Base-by-base conservation (phyloP, 2,113 vertebrate genomes). In the Petaurus breviceps region DNA sequence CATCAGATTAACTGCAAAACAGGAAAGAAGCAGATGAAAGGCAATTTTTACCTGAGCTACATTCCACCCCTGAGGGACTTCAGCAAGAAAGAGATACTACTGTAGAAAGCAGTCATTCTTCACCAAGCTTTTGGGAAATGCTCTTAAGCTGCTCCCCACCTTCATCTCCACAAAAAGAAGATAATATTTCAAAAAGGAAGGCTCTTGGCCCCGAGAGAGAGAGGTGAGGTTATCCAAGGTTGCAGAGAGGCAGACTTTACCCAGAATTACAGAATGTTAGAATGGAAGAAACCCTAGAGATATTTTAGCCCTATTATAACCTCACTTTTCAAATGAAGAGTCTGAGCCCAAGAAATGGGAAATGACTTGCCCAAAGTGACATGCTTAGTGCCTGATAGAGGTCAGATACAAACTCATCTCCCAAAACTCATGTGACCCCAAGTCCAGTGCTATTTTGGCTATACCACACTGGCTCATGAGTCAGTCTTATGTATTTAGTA, bases 1-100 rank as follows among this genome's bases (percentile, higher is more conserved):
- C 96, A 93, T 26, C 5, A 19, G 93, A 98, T 98, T 98, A 98
- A 97, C 96, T 97, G 95, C 92, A 94, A 98, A 98, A 94, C 94
- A 96, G 94, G 54, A 31, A 77, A 96, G 96, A 98, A 98, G 97
- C 94, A 96, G 93, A 98, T 95, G 96, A 98, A 97, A 98, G 96
- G 94, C 96, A 6, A 91, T 94, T 94, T 98, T 91, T 51, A 94
- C 92, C 92, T 96, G 93, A 97, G 97, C 94, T 96, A 95, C 96
- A 97, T 95, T n/a, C 92, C 96, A 53, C 52, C 52, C 4, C 55
- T 92, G 91, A 98, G 96, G 97, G 92, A 12, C 24, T 95, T n/a
- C 51, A 84, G 91, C 84, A 90, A 98, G 84, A 95, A 96, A 96
- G 95, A 77, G 50, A 92, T 93, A 51, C 28, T 96, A 43, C 91